These are phyloP conservation scores for Dascyllus trimaculatus DNA, from an alignment of 2,113 vertebrate species.

Conservation along the genomic window DNA sequence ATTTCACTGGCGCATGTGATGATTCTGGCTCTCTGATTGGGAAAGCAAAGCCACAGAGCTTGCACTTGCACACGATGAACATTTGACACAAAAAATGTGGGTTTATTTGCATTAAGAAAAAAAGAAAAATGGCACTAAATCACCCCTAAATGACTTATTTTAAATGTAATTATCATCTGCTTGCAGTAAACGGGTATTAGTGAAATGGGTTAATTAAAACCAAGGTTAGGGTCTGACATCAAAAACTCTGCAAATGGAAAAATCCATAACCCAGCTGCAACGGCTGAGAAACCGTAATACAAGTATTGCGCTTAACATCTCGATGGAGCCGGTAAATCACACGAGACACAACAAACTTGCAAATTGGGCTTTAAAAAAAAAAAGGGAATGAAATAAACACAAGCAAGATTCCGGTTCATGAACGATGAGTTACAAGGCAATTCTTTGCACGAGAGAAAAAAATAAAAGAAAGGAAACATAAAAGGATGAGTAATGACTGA, in stretches of 20 bases:
- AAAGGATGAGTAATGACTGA: constrained; percentile 61
- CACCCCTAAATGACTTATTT: constrained; percentile 2
- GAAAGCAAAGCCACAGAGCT: neutral
- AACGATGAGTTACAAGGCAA: constrained; percentile 42
- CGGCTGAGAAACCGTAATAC: neutral
- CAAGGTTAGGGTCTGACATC: neutral
- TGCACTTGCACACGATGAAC: neutral
- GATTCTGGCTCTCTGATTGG: constrained; percentile 8
- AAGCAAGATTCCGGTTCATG: constrained; percentile 30
- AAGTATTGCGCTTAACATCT: neutral
- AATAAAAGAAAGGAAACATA: constrained; percentile 40
- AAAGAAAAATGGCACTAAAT: constrained; percentile 18
- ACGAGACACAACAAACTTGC: constrained; percentile 8
- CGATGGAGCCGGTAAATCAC: neutral
- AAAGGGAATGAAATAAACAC: constrained; percentile 30
- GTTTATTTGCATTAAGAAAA: constrained; percentile 7
- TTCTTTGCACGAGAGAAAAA: neutral
- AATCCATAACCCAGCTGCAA: neutral
- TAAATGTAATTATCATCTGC: constrained; percentile 12
- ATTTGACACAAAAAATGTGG: constrained; percentile 18
- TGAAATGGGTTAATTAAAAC: constrained; percentile 13
- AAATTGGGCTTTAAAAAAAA: constrained; percentile 28
- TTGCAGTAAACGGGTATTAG: neutral
- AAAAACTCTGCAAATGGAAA: neutral
- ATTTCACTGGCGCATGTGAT: constrained; percentile 4